Percentiles rank a stretch among this genome's conserved stretches.
Conservation (phyloP, 2,797 vertebrate genomes). For the Varecia variegata region DNA sequence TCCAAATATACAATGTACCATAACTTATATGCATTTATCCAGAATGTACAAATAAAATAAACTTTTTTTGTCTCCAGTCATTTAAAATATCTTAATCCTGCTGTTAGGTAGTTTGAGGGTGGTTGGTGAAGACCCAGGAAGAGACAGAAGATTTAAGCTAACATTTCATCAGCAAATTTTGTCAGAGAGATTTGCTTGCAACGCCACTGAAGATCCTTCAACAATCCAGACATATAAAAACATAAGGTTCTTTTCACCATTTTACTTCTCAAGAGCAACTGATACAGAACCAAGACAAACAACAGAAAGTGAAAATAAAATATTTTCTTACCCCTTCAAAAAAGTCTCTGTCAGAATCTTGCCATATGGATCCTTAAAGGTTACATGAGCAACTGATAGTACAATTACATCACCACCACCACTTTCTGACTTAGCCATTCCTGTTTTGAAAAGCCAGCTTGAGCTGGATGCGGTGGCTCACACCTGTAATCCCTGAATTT, state of each 20-base stretch:
- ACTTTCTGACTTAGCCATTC: background rate
- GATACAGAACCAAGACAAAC: background rate
- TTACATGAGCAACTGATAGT: background rate
- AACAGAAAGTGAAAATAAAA: background rate
- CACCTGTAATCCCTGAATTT: background rate
- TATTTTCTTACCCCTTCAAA: background rate
- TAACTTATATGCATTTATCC: background rate
- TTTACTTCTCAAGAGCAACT: constrained; percentile 1
- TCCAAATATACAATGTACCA: background rate
- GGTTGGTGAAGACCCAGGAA: background rate
- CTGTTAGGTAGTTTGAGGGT: background rate
- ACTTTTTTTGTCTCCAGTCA: background rate
- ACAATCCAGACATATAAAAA: background rate
- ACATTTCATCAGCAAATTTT: background rate
- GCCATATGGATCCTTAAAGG: background rate
- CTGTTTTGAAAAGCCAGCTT: background rate
- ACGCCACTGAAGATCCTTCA: background rate
- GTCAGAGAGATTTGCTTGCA: background rate
- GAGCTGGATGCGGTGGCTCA: background rate
- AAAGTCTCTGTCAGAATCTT: background rate
- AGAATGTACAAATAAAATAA: background rate
- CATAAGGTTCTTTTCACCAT: background rate
- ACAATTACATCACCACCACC: background rate
- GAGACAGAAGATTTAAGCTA: background rate
- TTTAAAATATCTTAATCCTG: background rate